Percentiles rank a stretch among this genome's conserved stretches.
Conservation (phyloP, 2,113 vertebrate genomes). For the Pelodiscus sinensis region DNA sequence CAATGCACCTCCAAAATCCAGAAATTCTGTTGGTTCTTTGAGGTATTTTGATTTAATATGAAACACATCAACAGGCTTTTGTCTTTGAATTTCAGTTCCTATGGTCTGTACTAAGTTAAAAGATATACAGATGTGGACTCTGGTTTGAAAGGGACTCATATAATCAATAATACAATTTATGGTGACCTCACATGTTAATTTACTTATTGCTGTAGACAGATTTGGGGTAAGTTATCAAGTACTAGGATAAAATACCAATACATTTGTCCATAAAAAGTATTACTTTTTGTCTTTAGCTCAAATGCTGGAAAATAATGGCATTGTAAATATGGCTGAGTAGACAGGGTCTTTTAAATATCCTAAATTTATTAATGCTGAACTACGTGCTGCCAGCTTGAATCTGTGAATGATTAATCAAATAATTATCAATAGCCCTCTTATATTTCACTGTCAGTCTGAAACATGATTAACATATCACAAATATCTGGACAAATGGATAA, state of each 20-base stretch:
- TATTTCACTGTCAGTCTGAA: not conserved
- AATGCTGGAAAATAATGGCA: not conserved
- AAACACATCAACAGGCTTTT: not conserved
- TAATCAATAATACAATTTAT: not conserved
- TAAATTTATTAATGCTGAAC: not conserved
- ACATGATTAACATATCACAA: not conserved
- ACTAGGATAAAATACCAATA: constrained; percentile 18
- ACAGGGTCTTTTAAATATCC: too few species aligned
- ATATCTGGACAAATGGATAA: not conserved
- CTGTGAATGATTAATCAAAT: not conserved
- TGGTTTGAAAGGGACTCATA: not conserved
- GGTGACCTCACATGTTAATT: not conserved
- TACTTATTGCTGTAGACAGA: not conserved
- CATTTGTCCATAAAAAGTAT: not conserved
- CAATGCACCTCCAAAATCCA: not conserved
- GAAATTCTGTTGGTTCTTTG: not conserved
- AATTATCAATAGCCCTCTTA: not conserved
- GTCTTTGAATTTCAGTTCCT: not conserved
- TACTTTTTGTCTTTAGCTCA: not conserved
- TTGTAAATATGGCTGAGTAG: not conserved
- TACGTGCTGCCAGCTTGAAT: not conserved
- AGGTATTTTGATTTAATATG: not conserved
- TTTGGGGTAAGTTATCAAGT: not conserved
- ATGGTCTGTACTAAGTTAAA: not conserved
- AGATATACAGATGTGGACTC: not conserved